Evolutionary conservation across 2,888 invertebrate genomes (phyloP), one percentile per base, ranked within the genome.

Genomic region (Nemotelus pantherinus): DNA sequence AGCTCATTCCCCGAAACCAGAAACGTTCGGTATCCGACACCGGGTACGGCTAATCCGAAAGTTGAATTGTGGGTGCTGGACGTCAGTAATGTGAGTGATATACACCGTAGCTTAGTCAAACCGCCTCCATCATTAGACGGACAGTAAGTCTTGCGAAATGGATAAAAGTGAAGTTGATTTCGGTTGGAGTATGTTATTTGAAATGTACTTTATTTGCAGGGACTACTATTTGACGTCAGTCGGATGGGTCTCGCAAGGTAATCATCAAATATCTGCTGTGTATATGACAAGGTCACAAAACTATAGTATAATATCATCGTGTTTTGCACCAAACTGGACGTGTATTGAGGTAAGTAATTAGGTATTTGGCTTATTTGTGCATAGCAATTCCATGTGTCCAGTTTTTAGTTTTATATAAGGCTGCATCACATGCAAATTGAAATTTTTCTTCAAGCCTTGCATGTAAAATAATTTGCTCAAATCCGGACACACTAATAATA

Each of bases 241-340:
- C 79, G 93, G 93, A 80, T 98, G 97, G 97, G 92, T 95, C 83
- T 82, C 93, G 83, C 91, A 91, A 84, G 91, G 91, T 83, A 93
- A 94, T 86, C 90, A 90, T 80, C 92, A 94, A 85, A 91, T 97
- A 81, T 92, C 94, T 72, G 93, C 95, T 71, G 94, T 96, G 77
- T 98, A 97, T 95, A 93, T 97, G 91, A 96, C 96, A 87, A 91
- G 98, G 82, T 93, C 94, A 64, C 98, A 98, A 88, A 98, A 98
- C 87, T 90, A 95, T 81, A 95, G 95, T 82, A 91, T 96, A 80
- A 92, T 97, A 83, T 93, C 95, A 80, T 91, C 95, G 80, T 98
- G 98, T 87, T 91, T 92, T 79, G 91, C 93, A 64, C 93, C 94
- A 5, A 93, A 92, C 85, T 94, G 95, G 92, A 91, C 92, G 77